These are phyloP conservation scores for Leguminivora glycinivorella DNA, from an alignment of 1,140 invertebrate species.

Conservation along the genomic window DNA sequence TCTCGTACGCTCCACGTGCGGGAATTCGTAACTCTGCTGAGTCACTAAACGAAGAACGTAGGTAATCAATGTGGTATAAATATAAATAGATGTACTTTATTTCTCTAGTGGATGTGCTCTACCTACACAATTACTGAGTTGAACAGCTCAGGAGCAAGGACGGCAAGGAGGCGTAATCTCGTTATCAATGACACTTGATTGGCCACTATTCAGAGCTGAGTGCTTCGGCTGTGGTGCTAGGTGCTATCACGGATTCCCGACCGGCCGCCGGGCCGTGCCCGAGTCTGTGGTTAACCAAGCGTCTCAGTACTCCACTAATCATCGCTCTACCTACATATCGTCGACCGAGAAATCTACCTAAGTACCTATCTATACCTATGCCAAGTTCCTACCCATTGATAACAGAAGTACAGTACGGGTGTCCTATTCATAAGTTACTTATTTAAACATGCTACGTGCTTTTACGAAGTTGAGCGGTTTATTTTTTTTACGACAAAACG, in stretches of 20 bases:
- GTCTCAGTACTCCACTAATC: constrained; percentile 4
- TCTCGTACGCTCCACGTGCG: no score
- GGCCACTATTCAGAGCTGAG: not conserved
- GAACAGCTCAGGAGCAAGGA: not conserved
- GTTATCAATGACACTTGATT: constrained; percentile 10
- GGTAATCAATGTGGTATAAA: no score
- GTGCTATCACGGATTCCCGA: not conserved
- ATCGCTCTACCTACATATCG: constrained; percentile 10
- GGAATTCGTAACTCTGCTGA: no score
- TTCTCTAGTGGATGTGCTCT: not conserved
- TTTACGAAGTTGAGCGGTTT: constrained; percentile 4
- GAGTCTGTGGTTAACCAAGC: constrained; percentile 1
- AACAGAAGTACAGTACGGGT: not conserved
- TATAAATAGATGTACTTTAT: no score
- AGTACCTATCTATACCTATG: no score
- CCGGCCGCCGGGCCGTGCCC: not conserved
- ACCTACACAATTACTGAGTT: not conserved
- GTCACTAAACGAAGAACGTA: no score
- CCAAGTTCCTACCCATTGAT: not conserved
- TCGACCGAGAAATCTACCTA: not conserved
- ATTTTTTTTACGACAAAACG: constrained; percentile 17
- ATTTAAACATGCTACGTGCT: not conserved
- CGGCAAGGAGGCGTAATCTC: not conserved
- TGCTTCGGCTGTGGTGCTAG: not conserved
- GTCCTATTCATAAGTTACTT: constrained; percentile 15